Evolutionary conservation across 2,888 invertebrate species (phyloP).

Genomic region (Ophion obscuratus): DNA sequence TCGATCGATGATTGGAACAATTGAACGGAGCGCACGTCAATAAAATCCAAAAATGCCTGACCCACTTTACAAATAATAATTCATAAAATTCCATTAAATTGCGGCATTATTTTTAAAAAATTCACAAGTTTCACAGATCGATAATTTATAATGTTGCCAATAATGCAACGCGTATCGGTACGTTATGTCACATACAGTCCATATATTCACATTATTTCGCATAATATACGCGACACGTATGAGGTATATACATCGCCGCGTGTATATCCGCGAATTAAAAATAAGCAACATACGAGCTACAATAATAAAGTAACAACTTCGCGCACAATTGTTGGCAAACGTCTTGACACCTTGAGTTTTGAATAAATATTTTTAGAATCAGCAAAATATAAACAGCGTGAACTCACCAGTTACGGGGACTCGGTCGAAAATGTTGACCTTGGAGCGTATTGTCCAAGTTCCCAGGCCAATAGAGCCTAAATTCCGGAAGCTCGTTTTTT

Average conservation of each 20-base stretch:
- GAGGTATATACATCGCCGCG: neutral
- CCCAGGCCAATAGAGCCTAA: conserved; percentile 39
- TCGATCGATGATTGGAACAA: conserved; percentile 53
- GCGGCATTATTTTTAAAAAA: neutral
- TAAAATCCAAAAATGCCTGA: neutral
- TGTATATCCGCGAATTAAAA: neutral
- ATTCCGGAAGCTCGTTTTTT: conserved; percentile 30
- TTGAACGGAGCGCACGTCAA: neutral
- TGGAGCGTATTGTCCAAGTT: conserved; percentile 25
- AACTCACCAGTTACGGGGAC: conserved; percentile 54
- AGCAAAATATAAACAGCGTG: neutral
- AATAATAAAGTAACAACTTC: neutral
- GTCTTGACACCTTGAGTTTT: conserved; percentile 47
- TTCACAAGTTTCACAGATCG: neutral
- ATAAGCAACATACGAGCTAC: conserved; percentile 4
- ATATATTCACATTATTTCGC: neutral
- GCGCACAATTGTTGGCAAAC: conserved; percentile 38
- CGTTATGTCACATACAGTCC: neutral
- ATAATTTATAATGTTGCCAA: neutral
- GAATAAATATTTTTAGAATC: conserved; percentile 58
- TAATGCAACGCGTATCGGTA: neutral
- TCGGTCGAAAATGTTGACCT: conserved; percentile 38
- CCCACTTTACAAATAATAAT: neutral
- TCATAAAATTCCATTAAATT: neutral
- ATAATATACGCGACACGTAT: neutral